These are phyloP conservation scores for Volucella inflata DNA, from an alignment of 2,888 invertebrate genomes.

Conservation along the genomic window DNA sequence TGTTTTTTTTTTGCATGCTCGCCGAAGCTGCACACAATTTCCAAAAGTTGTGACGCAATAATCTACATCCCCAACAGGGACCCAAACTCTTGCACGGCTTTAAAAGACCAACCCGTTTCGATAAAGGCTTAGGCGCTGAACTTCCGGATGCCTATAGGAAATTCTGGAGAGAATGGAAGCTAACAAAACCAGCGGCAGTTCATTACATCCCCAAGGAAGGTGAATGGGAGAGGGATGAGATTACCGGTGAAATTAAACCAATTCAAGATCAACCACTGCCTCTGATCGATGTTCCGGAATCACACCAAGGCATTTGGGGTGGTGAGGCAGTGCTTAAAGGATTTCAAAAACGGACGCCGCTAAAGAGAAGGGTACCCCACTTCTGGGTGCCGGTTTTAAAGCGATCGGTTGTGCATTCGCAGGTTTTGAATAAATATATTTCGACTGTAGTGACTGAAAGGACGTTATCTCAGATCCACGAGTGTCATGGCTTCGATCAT, in stretches of 20 bases:
- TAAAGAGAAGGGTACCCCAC: constrained; percentile 89
- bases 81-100: constrained; percentile 83
- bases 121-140: constrained; percentile 87
- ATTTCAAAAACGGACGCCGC: constrained; percentile 87
- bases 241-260: too few species aligned
- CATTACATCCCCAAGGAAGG: constrained; percentile 90
- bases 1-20: too few species aligned
- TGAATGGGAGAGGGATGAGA: constrained; percentile 90
- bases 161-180: constrained; percentile 94
- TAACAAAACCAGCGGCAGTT: constrained; percentile 86
- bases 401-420: constrained; percentile 93
- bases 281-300: constrained; percentile 90
- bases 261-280: constrained; percentile 92
- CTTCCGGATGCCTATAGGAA: constrained; percentile 93
- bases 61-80: constrained; percentile 78
- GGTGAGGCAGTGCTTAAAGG: constrained; percentile 97
- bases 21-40: constrained; percentile 33
- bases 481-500: constrained; percentile 96
- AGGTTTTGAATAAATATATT: constrained; percentile 93
- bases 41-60: constrained; percentile 81
- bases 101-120: constrained; percentile 86
- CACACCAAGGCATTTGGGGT: constrained; percentile 95
- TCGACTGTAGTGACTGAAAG: constrained; percentile 92
- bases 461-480: constrained; percentile 93
- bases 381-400: constrained; percentile 94